phyloP scores from a whole-genome alignment of 2,888 invertebrate species.

The Lepas anatifera region DNA sequence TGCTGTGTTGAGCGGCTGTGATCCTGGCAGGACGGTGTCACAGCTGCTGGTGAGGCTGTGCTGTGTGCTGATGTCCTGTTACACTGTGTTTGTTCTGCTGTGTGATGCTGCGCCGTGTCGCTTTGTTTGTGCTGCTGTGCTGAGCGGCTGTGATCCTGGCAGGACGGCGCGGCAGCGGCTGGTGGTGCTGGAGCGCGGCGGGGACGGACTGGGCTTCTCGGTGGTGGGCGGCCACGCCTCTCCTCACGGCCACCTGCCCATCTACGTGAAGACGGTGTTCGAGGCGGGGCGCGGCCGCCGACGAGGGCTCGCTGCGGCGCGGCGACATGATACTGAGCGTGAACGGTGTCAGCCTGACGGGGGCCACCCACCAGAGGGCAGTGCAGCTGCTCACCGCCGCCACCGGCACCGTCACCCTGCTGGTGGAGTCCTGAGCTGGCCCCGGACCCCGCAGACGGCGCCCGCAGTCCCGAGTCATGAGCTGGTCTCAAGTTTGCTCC shows the following conservation, averaged over 20 bases:
- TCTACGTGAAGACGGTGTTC: slow-evolving; percentile 40
- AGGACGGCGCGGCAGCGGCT: too few species aligned
- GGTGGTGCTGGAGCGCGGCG: slow-evolving; percentile 39
- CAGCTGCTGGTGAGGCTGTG: too few species aligned
- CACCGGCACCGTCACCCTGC: slow-evolving; percentile 40
- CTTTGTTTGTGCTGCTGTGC: too few species aligned
- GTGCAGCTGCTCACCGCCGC: slow-evolving; percentile 38
- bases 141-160: too few species aligned
- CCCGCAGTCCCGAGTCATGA: too few species aligned
- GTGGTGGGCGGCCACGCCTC: slow-evolving; percentile 42
- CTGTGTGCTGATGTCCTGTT: too few species aligned
- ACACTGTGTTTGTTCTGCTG: too few species aligned
- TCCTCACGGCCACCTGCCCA: slow-evolving; percentile 43
- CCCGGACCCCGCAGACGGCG: too few species aligned
- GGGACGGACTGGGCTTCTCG: slow-evolving; percentile 44
- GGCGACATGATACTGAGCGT: slow-evolving; percentile 38
- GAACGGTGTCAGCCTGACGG: slow-evolving; percentile 34
- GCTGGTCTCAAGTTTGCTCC: too few species aligned
- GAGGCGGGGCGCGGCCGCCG: slow-evolving; percentile 34
- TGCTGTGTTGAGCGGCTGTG: too few species aligned
- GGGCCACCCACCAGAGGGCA: slow-evolving; percentile 36
- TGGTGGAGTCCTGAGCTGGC: slow-evolving; percentile 31
- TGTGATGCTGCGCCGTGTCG: too few species aligned
- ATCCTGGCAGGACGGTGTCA: too few species aligned
- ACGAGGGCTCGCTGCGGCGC: slow-evolving; percentile 33